Percentiles rank a stretch among this genome's conserved stretches.
Conservation (phyloP, 2,113 vertebrate species). For the Syrmaticus mikado region DNA sequence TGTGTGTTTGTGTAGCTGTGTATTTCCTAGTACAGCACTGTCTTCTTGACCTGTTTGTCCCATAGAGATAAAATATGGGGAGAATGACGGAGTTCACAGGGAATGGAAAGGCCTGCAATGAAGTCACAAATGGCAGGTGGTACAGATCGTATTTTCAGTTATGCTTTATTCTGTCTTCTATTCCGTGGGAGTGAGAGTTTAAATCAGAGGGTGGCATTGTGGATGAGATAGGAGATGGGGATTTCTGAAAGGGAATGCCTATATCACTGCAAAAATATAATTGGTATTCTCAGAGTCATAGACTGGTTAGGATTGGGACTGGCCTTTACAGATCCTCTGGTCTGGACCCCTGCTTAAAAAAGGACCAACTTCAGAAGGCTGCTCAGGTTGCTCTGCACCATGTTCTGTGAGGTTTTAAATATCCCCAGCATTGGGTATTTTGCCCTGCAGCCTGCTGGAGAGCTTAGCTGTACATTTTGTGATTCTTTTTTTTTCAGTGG, state of each 20-base stretch:
- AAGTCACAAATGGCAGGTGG: not conserved
- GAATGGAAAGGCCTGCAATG: not conserved
- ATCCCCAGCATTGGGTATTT: conserved; percentile 12
- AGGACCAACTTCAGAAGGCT: conserved; percentile 13
- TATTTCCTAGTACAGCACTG: not conserved
- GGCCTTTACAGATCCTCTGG: conserved; percentile 28
- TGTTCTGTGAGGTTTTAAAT: conserved; percentile 33
- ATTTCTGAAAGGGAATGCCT: conserved; percentile 7
- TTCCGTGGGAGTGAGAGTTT: not conserved
- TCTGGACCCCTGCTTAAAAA: not conserved
- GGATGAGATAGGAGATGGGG: not conserved
- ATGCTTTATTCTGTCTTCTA: not conserved
- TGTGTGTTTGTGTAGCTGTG: not conserved
- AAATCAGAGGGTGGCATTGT: not conserved
- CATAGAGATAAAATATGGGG: not conserved
- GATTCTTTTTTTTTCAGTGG: not conserved
- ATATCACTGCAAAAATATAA: not conserved
- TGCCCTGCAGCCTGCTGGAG: not conserved
- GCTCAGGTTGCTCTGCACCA: conserved; percentile 12
- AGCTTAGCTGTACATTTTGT: not conserved
- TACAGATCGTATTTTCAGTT: not conserved
- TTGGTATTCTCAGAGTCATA: not conserved
- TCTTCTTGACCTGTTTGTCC: not conserved
- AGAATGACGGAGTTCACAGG: not conserved
- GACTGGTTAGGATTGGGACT: not conserved